Percentiles rank a stretch among this genome's conserved stretches.
Evolutionary conservation across 2,888 invertebrate species (phyloP).

Genomic region (Hypselothyrea guttata): DNA sequence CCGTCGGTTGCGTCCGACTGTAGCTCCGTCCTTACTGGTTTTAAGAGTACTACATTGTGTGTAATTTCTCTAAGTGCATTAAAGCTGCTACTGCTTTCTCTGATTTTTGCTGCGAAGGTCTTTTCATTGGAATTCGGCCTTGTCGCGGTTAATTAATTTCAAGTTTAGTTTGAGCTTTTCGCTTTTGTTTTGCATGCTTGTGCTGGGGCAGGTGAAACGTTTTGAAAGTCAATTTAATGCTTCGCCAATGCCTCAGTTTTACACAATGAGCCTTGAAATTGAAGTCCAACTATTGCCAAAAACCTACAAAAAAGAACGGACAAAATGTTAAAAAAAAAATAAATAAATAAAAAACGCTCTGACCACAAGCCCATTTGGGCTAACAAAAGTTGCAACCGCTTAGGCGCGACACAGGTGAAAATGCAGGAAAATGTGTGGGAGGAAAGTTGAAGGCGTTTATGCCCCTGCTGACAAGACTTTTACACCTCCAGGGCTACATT

Average conservation of each 20-base stretch:
- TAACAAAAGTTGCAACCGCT: constrained; percentile 44
- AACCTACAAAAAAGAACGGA: not conserved
- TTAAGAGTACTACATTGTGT: not conserved
- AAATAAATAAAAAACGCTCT: constrained; percentile 5
- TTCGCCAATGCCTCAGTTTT: constrained; percentile 51
- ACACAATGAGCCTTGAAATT: constrained; percentile 74
- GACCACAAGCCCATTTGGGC: constrained; percentile 39
- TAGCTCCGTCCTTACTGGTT: too few species aligned
- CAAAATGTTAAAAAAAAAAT: not conserved
- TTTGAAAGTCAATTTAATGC: constrained; percentile 73
- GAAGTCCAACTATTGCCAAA: constrained; percentile 14
- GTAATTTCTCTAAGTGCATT: not conserved
- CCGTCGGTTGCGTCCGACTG: too few species aligned
- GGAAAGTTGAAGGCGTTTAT: constrained; percentile 43
- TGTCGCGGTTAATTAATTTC: constrained; percentile 71
- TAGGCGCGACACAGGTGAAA: constrained; percentile 43
- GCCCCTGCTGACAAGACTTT: constrained; percentile 32
- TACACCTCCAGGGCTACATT: constrained; percentile 25
- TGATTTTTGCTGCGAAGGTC: not conserved
- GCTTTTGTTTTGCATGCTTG: constrained; percentile 18
- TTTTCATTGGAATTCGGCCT: constrained; percentile 33
- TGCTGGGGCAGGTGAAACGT: constrained; percentile 54
- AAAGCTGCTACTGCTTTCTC: not conserved
- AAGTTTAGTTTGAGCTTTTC: constrained; percentile 64
- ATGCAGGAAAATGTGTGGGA: constrained; percentile 16